Conservation (phyloP, 30 jellyfish, hydroid and myxozoan species). For the Aurelia sp. region DNA sequence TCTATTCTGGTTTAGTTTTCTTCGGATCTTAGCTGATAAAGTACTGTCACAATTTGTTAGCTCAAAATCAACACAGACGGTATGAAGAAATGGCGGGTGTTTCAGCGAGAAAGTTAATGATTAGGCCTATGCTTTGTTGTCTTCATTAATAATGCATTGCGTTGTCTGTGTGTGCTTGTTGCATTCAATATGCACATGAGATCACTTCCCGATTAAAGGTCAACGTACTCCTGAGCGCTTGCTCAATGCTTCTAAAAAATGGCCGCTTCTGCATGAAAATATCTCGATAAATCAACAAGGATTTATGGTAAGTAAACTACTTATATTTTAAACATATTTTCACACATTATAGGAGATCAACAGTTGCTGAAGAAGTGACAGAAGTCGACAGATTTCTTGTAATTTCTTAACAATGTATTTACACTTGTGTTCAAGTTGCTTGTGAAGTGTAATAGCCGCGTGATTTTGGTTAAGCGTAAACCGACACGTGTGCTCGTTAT, state of each 20-base stretch:
- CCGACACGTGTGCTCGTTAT: not conserved
- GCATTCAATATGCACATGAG: constrained; percentile 40
- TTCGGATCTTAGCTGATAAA: too few relatives aligned
- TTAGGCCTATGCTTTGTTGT: too few relatives aligned
- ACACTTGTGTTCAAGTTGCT: not conserved
- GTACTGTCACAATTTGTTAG: too few relatives aligned
- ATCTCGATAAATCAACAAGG: not conserved
- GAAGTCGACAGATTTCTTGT: not conserved
- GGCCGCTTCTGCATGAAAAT: constrained; percentile 26
- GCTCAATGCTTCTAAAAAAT: constrained; percentile 2
- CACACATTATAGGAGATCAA: not conserved
- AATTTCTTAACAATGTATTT: not conserved
- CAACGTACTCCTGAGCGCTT: constrained; percentile 10
- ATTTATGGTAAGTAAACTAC: not conserved
- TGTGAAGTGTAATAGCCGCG: not conserved
- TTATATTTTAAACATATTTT: not conserved
- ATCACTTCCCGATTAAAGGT: constrained; percentile 56
- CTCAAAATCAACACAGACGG: too few relatives aligned
- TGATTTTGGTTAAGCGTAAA: not conserved
- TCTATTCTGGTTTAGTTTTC: too few relatives aligned
- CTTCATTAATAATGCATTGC: constrained; percentile 22
- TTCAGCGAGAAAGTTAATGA: too few relatives aligned
- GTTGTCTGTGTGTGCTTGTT: constrained; percentile 37
- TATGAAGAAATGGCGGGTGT: too few relatives aligned
- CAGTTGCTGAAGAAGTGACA: too few relatives aligned